Conservation (phyloP, 1,140 invertebrate genomes). For the Bombus terrestris region DNA sequence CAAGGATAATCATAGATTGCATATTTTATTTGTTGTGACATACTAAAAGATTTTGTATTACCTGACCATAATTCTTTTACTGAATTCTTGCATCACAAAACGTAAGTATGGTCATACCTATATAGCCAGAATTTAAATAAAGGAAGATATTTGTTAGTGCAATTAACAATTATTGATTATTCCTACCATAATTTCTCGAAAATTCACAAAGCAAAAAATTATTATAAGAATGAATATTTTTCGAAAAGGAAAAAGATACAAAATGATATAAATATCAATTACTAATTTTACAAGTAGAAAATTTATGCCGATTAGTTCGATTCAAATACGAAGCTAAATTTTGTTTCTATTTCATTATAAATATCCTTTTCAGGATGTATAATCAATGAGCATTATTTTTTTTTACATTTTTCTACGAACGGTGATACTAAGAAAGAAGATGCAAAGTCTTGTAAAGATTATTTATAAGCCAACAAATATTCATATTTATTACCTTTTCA, state of each 20-base stretch:
- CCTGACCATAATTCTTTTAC: background rate
- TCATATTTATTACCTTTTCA: background rate
- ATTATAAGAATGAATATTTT: background rate
- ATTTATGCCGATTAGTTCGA: background rate
- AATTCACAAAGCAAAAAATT: background rate
- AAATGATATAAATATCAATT: background rate
- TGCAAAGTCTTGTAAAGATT: background rate
- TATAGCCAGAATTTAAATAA: background rate
- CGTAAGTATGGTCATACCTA: background rate
- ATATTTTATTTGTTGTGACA: background rate
- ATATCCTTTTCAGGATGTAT: background rate
- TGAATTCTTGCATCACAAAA: background rate
- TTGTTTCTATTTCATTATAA: background rate
- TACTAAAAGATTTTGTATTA: background rate
- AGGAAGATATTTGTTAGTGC: background rate
- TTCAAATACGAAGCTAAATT: slow-evolving; percentile 2
- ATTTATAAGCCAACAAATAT: background rate
- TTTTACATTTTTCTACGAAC: background rate
- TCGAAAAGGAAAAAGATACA: background rate
- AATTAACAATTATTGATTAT: background rate
- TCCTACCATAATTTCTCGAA: background rate
- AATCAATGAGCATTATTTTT: background rate
- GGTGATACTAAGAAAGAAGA: background rate
- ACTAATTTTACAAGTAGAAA: background rate
- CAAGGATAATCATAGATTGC: background rate